Evolutionary conservation across 2,888 invertebrate species (phyloP), one percentile per base, ranked within the genome.

Genomic region (Homarus gammarus): DNA sequence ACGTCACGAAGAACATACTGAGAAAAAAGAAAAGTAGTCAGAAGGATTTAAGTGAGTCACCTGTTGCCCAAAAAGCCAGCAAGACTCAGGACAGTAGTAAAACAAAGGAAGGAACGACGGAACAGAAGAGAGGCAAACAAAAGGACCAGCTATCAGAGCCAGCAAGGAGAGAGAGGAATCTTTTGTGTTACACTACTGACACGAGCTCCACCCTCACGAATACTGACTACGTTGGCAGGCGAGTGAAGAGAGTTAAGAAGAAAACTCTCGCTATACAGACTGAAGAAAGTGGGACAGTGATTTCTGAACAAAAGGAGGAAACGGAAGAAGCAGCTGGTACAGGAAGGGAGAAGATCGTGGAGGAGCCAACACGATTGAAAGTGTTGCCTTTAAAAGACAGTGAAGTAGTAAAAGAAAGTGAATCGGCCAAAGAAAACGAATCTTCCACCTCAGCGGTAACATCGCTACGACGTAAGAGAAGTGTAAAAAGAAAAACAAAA

Each of bases 121-220:
- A 79, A 64, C 61, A 33, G 18, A 78, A 36, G 5, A 56, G 36
- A 3, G 31, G n/a, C 5, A 79, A 27, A 64, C 27, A n/a, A 64
- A 64, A 64, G 64, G 64, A 64, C 0, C n/a, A 27, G 64, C 27
- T 64, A 64, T 2, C 6, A 12, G 27, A 64, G 3, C 64, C 27
- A 6, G 27, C 27, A 27, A 27, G 22, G 8, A 64, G 2, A 12
- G 64, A 27, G 0, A 10, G 64, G n/a, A 64, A 64, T 27, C 27
- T 38, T 27, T 2, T 61, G n/a, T 61, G 49, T 38, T 72, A 84
- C 75, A 84, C 78, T 27, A 88, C 88, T 6, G 88, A 88, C 40
- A 88, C 88, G 18, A 88, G 88, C 36, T 88, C 88, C 49, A 83
- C 88, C 12, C 15, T 83, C 0, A 83, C 88, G n/a, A 75, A 83